Evolutionary conservation across 1,140 invertebrate species (phyloP).

Genomic region (Bombus ignitus): DNA sequence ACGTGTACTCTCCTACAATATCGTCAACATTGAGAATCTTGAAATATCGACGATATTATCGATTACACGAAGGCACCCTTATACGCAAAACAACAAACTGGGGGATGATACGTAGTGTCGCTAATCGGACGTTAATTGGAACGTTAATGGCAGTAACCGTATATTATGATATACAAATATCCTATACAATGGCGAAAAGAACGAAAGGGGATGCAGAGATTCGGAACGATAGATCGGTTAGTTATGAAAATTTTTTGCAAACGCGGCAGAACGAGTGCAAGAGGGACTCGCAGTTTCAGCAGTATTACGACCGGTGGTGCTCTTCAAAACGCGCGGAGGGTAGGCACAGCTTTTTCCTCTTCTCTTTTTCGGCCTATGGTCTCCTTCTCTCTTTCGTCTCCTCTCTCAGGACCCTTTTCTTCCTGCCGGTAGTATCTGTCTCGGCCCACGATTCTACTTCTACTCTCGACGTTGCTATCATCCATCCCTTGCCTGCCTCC

Average conservation of each 20-base stretch:
- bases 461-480: constrained; percentile 47
- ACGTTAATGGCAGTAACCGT: too few relatives aligned
- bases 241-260: constrained; percentile 74
- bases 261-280: constrained; percentile 50
- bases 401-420: constrained; percentile 14
- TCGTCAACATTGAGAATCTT: too few relatives aligned
- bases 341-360: constrained; percentile 11
- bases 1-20: too few relatives aligned
- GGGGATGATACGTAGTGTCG: too few relatives aligned
- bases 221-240: constrained; percentile 54
- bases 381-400: background rate
- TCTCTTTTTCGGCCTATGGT: constrained; percentile 18
- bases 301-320: constrained; percentile 59
- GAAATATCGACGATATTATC: too few relatives aligned
- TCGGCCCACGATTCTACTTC: constrained; percentile 41
- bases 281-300: constrained; percentile 62
- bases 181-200: too few relatives aligned
- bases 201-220: background rate
- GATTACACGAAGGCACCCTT: too few relatives aligned
- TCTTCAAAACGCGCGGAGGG: constrained; percentile 52
- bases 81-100: too few relatives aligned
- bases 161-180: background rate
- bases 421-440: constrained; percentile 36
- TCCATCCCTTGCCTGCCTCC: background rate
- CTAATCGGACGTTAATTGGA: too few relatives aligned